Evolutionary conservation across 1,140 invertebrate species (phyloP).

Genomic region (Drosophila ironensis): DNA sequence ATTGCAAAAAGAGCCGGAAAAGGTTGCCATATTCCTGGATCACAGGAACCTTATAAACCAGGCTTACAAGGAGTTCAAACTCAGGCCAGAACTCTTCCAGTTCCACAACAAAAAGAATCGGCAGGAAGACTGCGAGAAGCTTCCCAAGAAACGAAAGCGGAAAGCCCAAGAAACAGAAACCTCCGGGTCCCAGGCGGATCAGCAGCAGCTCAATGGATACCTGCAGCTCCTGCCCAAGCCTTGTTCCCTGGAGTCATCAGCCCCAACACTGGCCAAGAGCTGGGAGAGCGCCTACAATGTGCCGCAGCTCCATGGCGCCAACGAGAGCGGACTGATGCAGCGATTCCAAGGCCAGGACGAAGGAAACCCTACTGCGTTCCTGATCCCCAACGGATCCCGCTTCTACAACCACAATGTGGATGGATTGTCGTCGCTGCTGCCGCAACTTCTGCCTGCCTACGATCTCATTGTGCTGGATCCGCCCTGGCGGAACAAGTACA

Average conservation of each 20-base stretch:
- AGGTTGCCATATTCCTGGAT: constrained; percentile 47
- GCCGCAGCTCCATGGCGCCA: constrained; percentile 66
- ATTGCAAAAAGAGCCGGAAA: constrained; percentile 14
- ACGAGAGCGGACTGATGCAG: constrained; percentile 49
- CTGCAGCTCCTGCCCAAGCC: constrained; percentile 21
- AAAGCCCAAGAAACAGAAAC: neutral
- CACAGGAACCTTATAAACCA: constrained; percentile 61
- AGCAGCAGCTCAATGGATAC: constrained; percentile 21
- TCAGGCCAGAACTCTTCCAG: constrained; percentile 48
- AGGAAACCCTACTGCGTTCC: constrained; percentile 4
- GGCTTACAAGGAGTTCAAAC: constrained; percentile 30
- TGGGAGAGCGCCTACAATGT: constrained; percentile 61
- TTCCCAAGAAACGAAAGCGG: constrained; percentile 45
- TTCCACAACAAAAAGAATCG: constrained; percentile 32
- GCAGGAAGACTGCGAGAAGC: neutral
- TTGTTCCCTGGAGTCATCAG: accelerated
- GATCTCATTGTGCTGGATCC: constrained; percentile 94
- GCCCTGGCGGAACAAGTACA: constrained; percentile 97
- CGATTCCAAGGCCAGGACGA: neutral
- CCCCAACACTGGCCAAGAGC: constrained; percentile 16
- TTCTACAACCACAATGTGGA: constrained; percentile 74
- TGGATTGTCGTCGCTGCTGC: constrained; percentile 36
- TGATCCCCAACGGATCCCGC: constrained; percentile 56
- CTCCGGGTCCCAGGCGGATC: neutral
- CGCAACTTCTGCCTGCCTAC: constrained; percentile 83